Evolutionary conservation across 2,113 vertebrate genomes (phyloP).

Genomic region (Dasyornis broadbenti): DNA sequence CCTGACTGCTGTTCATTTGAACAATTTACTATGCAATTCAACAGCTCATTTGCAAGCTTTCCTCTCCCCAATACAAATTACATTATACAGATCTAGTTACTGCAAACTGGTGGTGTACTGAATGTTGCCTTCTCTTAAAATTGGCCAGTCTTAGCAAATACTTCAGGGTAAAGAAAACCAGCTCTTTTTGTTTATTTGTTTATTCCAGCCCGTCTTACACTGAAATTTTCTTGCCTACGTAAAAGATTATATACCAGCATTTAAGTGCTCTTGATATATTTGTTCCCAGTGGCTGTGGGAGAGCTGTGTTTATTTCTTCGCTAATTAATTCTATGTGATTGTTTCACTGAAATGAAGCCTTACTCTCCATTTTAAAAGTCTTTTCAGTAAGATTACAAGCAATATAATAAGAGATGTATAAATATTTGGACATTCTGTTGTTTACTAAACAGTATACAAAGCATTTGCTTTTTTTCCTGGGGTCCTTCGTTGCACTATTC

Average conservation of each 20-base stretch:
- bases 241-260: background rate
- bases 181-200: background rate
- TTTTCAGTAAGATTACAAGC: background rate
- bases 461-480: background rate
- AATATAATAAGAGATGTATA: background rate
- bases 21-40: background rate
- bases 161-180: background rate
- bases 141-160: background rate
- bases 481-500: background rate
- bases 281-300: background rate
- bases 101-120: background rate
- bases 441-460: background rate
- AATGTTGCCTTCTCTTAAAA: background rate
- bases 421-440: background rate
- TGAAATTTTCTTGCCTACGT: background rate
- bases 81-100: background rate
- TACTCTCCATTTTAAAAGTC: background rate
- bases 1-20: background rate
- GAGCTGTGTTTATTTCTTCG: background rate
- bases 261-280: background rate
- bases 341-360: background rate
- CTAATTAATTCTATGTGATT: background rate
- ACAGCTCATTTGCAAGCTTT: background rate
- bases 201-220: background rate
- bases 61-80: background rate